Evolutionary conservation across 2,797 vertebrate species (phyloP), one percentile per base, ranked within the genome.

Genomic region (Fistularia tabacaria): DNA sequence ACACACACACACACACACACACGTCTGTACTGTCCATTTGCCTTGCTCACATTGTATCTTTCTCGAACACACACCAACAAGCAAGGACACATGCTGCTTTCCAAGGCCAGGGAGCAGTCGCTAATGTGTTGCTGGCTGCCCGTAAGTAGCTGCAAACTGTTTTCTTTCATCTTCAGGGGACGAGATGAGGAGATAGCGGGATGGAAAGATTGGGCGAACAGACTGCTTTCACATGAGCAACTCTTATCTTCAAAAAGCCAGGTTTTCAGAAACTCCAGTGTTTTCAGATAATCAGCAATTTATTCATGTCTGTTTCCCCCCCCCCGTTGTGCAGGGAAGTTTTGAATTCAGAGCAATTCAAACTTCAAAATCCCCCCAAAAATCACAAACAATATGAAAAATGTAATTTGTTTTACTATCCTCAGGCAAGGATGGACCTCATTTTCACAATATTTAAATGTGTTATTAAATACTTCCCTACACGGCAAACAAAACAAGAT

Each of bases 91-190:
- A 59, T 5, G 52, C 9, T 54, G 48, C 65, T 77, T 82, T 82
- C 73, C 81, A 73, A 72, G 61, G 62, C 45, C 10, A 40, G 61
- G 62, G 66, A 81, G 73, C 64, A 74, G 71, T 48, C 60, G 53
- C 64, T 85, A 82, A 86, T 85, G 78, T 80, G 78, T 77, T 81
- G 62, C 77, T 77, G 80, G 69, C 72, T 79, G 81, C 59, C 71
- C 61, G 67, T 83, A 82, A 81, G 73, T 82, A 82, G 71, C 80
- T 82, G 72, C 80, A 82, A 85, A 86, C 77, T 77, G 71, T 75
- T 83, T 81, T 79, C 84, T 87, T 89, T 89, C 82, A 89, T 87
- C 78, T 84, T 60, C 63, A 71, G 70, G 64, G 64, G 74, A 69
- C 74, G 62, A 80, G 80, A 86, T 86, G 75, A 78, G 69, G 72